phyloP scores from a whole-genome alignment of 2,888 invertebrate genomes.

The Sphaerophoria rueppellii region DNA sequence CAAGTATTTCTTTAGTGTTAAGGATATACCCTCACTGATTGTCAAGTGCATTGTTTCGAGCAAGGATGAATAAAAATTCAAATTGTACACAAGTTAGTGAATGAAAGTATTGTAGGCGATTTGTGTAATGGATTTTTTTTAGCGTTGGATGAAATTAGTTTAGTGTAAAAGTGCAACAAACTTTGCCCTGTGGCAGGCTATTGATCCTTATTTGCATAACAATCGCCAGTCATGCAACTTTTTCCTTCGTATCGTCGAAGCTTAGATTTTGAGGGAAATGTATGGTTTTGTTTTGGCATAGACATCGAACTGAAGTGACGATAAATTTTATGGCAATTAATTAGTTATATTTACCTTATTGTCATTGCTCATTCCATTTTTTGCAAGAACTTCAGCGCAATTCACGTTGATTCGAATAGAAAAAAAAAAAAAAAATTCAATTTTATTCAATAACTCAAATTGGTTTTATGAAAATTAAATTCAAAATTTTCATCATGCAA shows the following conservation, averaged over 20 bases:
- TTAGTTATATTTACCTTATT: too few relatives aligned
- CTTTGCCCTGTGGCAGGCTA: slow-evolving; percentile 62
- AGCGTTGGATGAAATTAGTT: not conserved
- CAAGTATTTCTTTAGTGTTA: slow-evolving; percentile 35
- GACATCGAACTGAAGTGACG: slow-evolving; percentile 9
- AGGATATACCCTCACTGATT: slow-evolving; percentile 52
- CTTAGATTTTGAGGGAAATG: not conserved
- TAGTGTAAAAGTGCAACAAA: slow-evolving; percentile 69
- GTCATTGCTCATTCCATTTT: too few relatives aligned
- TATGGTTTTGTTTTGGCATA: slow-evolving; percentile 6
- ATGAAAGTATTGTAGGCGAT: slow-evolving; percentile 40
- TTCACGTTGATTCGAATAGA: too few relatives aligned
- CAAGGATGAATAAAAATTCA: slow-evolving; percentile 36
- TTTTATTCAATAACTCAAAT: too few relatives aligned
- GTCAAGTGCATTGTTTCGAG: slow-evolving; percentile 67
- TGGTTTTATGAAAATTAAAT: too few relatives aligned
- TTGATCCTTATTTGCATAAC: slow-evolving; percentile 73
- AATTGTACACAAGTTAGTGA: slow-evolving; percentile 39
- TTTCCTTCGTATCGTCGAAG: not conserved
- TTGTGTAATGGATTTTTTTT: slow-evolving; percentile 39
- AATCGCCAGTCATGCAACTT: slow-evolving; percentile 69
- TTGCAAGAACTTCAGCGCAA: too few relatives aligned
- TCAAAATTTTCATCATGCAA: too few relatives aligned
- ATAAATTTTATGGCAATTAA: not conserved
- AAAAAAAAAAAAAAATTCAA: too few relatives aligned